phyloP scores from a whole-genome alignment of 2,113 vertebrate species.

The Catharus fuscescens region DNA sequence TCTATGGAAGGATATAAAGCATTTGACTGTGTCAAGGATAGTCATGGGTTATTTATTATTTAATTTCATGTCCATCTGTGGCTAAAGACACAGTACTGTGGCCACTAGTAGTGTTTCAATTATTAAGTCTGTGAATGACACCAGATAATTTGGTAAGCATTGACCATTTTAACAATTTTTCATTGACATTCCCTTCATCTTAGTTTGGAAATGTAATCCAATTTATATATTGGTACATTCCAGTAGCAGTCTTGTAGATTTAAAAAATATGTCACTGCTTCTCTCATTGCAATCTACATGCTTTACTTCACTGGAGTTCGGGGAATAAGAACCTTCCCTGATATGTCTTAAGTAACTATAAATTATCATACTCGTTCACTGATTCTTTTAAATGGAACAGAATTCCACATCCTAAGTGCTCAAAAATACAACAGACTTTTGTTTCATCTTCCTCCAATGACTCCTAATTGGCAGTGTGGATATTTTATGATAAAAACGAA shows the following conservation, averaged over 20 bases:
- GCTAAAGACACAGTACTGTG: not conserved
- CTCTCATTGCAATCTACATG: not conserved
- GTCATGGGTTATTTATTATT: not conserved
- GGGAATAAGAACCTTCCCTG: not conserved
- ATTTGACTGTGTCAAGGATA: not conserved
- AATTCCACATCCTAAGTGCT: not conserved
- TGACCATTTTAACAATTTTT: not conserved
- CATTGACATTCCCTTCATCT: not conserved
- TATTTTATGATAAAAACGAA: not conserved
- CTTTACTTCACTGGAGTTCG: not conserved
- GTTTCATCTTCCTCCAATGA: not conserved
- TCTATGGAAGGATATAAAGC: not conserved
- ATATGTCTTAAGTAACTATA: not conserved
- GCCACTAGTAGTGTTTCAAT: not conserved
- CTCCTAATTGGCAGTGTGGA: not conserved
- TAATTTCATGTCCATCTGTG: not conserved
- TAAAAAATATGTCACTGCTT: not conserved
- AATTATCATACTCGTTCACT: not conserved
- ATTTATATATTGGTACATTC: not conserved
- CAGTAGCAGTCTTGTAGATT: not conserved
- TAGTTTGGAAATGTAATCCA: not conserved
- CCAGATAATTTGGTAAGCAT: not conserved
- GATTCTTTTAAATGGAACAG: not conserved
- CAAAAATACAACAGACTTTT: not conserved
- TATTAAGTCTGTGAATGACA: not conserved